Conservation (phyloP, 2,888 invertebrate genomes). For the Sinotaia quadrata region DNA sequence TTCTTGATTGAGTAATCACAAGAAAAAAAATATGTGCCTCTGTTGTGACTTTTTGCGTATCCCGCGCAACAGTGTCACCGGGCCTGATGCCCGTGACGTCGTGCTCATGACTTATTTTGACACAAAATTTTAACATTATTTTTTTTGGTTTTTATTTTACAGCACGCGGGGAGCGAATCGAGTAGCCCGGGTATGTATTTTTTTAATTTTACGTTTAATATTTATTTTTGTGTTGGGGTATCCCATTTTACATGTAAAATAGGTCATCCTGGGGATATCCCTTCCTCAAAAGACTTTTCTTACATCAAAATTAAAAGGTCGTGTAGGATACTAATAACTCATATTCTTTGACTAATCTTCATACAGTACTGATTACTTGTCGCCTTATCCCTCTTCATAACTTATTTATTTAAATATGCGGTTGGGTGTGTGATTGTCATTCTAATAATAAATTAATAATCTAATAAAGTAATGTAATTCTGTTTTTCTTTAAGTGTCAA, state of each 20-base stretch:
- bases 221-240: not conserved
- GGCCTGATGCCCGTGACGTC: not conserved
- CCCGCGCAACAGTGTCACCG: slow-evolving; percentile 12
- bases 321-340: no score
- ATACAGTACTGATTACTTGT: no score
- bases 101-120: not conserved
- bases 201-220: slow-evolving; percentile 1
- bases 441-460: no score
- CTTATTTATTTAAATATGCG: no score
- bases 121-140: not conserved
- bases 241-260: slow-evolving; percentile 11
- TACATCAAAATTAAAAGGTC: no score
- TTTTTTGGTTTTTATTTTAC: slow-evolving; percentile 37
- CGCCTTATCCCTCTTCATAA: no score
- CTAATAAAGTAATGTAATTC: no score
- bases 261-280: slow-evolving; percentile 2
- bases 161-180: slow-evolving; percentile 62
- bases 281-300: not conserved
- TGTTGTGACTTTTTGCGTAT: slow-evolving; percentile 16
- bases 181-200: slow-evolving; percentile 63
- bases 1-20: slow-evolving; percentile 5
- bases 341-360: no score
- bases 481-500: no score
- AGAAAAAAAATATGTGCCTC: not conserved
- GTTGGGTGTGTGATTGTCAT: no score